Percentiles rank a stretch among this genome's conserved stretches.
These are phyloP conservation scores for Peromyscus maniculatus DNA, from an alignment of 2,113 vertebrate species.

Conservation along the genomic window DNA sequence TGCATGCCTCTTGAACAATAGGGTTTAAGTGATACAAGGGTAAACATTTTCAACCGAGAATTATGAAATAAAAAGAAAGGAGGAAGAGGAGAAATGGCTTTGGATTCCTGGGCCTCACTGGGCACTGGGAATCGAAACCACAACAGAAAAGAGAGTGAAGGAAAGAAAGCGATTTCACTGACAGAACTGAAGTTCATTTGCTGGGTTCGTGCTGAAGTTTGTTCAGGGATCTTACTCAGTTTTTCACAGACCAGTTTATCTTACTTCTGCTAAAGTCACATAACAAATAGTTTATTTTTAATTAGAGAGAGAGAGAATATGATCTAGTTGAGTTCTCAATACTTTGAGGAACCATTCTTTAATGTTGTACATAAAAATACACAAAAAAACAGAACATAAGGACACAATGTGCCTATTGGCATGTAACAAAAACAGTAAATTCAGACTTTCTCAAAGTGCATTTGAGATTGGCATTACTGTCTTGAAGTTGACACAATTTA, in stretches of 20 bases:
- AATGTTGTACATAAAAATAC: conserved; percentile 20
- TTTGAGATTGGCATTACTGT: conserved; percentile 32
- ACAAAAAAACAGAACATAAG: conserved; percentile 5
- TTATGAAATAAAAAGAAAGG: conserved; percentile 49
- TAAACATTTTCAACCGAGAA: conserved; percentile 36
- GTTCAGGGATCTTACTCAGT: background rate
- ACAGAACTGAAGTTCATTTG: background rate
- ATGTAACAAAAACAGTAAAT: conserved; percentile 58
- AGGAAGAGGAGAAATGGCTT: conserved; percentile 4
- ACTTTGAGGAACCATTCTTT: conserved; percentile 19
- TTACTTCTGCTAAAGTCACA: conserved; percentile 34
- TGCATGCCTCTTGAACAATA: conserved; percentile 18
- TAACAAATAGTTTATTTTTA: conserved; percentile 39
- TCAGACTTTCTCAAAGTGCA: conserved; percentile 32
- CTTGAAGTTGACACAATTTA: conserved; percentile 48
- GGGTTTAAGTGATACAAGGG: conserved; percentile 47
- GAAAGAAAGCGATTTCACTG: background rate
- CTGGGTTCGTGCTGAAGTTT: conserved; percentile 28
- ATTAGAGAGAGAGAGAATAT: background rate
- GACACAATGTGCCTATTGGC: background rate
- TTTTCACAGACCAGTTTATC: conserved; percentile 23
- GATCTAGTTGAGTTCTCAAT: conserved; percentile 55
- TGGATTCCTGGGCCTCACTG: background rate
- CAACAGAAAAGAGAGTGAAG: conserved; percentile 41
- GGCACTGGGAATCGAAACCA: conserved; percentile 11